phyloP scores from a whole-genome alignment of 1,140 invertebrate genomes.

The Eurytemora carolleeae region DNA sequence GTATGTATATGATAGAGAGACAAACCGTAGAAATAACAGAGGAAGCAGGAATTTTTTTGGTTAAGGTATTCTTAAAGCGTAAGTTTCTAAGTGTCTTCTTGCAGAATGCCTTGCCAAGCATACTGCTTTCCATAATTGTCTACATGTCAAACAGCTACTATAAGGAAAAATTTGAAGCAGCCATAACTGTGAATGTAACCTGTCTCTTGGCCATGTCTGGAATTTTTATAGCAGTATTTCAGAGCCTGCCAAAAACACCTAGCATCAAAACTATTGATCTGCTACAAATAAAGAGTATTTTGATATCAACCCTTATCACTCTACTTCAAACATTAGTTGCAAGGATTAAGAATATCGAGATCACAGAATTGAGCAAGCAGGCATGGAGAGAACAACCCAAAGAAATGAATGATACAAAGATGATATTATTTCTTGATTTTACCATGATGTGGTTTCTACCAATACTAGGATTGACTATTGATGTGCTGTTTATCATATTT shows the following conservation, averaged over 20 bases:
- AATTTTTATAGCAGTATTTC: not conserved
- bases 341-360: too few species aligned
- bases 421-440: not conserved
- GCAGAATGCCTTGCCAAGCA: not conserved
- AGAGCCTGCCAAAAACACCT: not conserved
- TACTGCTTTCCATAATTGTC: not conserved
- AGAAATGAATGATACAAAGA: not conserved
- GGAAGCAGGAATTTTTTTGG: not conserved
- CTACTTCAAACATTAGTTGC: not conserved
- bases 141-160: not conserved
- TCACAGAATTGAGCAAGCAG: too few species aligned
- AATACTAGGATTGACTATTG: not conserved
- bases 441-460: not conserved
- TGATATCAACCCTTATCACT: not conserved
- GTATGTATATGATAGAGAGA: not conserved
- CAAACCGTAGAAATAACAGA: not conserved
- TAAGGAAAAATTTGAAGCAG: not conserved
- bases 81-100: not conserved
- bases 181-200: not conserved
- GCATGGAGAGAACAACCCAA: not conserved
- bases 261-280: not conserved
- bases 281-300: not conserved
- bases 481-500: not conserved
- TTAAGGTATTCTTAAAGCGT: not conserved
- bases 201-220: not conserved